Conservation (phyloP, 2,888 invertebrate species). For the Oscheius sp. region DNA sequence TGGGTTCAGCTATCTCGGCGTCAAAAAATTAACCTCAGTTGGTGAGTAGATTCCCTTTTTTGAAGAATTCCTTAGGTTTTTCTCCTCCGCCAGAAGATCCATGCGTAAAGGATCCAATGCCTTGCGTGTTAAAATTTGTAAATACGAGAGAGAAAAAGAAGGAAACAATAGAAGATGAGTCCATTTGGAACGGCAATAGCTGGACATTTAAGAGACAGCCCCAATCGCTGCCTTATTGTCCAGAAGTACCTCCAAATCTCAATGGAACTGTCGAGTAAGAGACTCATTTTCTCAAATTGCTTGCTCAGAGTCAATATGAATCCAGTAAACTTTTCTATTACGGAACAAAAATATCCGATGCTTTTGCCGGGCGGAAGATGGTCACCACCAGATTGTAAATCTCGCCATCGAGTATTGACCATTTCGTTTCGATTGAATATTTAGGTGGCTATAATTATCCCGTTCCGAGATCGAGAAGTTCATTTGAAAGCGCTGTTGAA, state of each 20-base stretch:
- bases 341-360: neutral
- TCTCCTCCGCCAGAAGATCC: neutral
- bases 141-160: neutral
- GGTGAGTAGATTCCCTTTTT: no score
- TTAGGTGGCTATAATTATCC: conserved; percentile 83
- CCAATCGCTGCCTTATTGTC: neutral
- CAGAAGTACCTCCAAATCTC: no score
- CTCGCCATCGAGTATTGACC: conserved; percentile 52
- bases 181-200: neutral
- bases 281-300: no score
- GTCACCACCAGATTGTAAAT: neutral
- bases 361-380: neutral
- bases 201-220: neutral
- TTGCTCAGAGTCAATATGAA: no score
- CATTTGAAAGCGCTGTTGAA: conserved; percentile 80
- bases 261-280: no score
- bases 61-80: no score
- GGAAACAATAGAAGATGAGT: neutral
- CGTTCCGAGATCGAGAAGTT: conserved; percentile 76
- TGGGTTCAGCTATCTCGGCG: neutral
- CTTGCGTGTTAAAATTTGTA: neutral
- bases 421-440: no score
- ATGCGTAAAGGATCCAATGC: neutral
- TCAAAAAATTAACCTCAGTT: neutral
- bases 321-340: no score